phyloP scores from a whole-genome alignment of 2,113 vertebrate genomes.

The Spilogale gracilis region DNA sequence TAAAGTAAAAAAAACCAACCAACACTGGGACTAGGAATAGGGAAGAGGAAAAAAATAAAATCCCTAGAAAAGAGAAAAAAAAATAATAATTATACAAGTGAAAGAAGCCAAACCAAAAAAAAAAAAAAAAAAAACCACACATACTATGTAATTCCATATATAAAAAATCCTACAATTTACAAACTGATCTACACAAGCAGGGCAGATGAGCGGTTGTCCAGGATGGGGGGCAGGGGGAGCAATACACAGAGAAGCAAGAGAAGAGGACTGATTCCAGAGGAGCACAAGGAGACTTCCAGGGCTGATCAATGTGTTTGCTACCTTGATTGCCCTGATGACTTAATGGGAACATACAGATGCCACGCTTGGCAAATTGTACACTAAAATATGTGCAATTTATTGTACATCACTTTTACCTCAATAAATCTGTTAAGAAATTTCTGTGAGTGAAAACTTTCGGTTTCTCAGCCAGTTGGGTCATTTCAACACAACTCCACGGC shows the following conservation, averaged over 20 bases:
- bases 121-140: too few species aligned
- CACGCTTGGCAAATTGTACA: background rate
- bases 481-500: background rate
- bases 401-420: background rate
- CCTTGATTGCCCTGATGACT: background rate
- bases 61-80: too few species aligned
- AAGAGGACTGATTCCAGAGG: background rate
- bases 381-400: background rate
- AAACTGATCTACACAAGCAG: background rate
- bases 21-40: too few species aligned
- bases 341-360: background rate
- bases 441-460: background rate
- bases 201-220: background rate
- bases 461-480: background rate
- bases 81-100: background rate
- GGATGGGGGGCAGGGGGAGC: background rate
- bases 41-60: too few species aligned
- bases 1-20: too few species aligned
- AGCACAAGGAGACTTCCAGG: background rate
- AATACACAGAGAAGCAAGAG: background rate
- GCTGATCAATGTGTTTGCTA: background rate
- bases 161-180: background rate
- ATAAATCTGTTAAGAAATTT: conserved; percentile 15
- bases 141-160: background rate
- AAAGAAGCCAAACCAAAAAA: background rate